Conservation (phyloP, 2,797 vertebrate species). For the Pteronotus mesoamericanus region DNA sequence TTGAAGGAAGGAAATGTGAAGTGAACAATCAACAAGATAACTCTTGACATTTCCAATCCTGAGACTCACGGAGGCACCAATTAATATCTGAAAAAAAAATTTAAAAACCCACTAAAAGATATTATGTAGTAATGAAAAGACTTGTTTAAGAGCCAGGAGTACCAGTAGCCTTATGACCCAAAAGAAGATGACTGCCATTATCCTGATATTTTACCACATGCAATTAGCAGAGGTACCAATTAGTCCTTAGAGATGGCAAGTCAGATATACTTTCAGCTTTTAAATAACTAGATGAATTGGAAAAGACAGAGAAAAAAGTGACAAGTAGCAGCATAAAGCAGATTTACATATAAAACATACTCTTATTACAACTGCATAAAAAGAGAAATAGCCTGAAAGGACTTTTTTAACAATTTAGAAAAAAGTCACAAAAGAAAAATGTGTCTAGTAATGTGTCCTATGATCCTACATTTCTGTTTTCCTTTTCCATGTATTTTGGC, state of each 20-base stretch:
- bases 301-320: conserved; percentile 55
- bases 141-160: conserved; percentile 35
- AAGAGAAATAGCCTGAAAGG: conserved; percentile 30
- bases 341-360: conserved; percentile 48
- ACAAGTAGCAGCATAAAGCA: not conserved
- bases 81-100: conserved; percentile 72
- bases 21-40: conserved; percentile 38
- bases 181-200: conserved; percentile 63
- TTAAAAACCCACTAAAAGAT: conserved; percentile 56
- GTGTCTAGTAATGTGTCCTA: conserved; percentile 7
- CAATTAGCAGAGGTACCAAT: conserved; percentile 70
- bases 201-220: conserved; percentile 44
- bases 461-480: conserved; percentile 37
- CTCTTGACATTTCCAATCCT: conserved; percentile 51
- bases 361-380: conserved; percentile 52
- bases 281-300: conserved; percentile 50
- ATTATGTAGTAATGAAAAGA: conserved; percentile 61
- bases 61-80: conserved; percentile 54
- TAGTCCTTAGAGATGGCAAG: conserved; percentile 66
- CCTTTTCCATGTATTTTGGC: conserved; percentile 48
- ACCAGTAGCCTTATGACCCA: conserved; percentile 61
- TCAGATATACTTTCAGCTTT: conserved; percentile 45
- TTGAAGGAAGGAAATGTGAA: conserved; percentile 14
- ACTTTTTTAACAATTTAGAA: conserved; percentile 23
- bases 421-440: not conserved